Base-by-base conservation (phyloP, 2,888 invertebrate genomes). In the Smittia sp. region DNA sequence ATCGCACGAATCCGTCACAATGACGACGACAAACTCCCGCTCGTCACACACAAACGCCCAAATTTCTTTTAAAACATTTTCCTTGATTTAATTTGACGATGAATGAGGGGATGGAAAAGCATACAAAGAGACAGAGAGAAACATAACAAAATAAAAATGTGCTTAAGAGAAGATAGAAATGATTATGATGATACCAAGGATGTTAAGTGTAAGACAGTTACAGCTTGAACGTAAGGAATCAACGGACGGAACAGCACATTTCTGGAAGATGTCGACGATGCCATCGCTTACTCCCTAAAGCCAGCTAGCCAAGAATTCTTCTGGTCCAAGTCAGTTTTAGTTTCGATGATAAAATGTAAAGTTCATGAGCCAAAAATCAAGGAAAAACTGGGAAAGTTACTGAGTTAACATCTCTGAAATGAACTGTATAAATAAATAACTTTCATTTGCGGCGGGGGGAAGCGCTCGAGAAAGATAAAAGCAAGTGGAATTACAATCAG, bases 401-500 rank as follows among this genome's bases (percentile, higher is more conserved):
- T n/a, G n/a, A n/a, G n/a, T n/a, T n/a, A n/a, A n/a, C n/a, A n/a
- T n/a, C n/a, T n/a, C n/a, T n/a, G n/a, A n/a, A n/a, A n/a, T 32
- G 3, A 32, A 9, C 32, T 32, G 32, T 6, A 32, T n/a, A 46
- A 46, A 46, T 46, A 46, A 58, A 58, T 20, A 58, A 22, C 58
- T 20, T 22, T 58, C 7, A 58, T 58, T 58, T 58, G 20, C 18
- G 15, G 58, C 58, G 58, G 4, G 4, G 6, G 18, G 58, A n/a
- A n/a, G 15, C 46, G 46, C 15, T n/a, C 3, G 46, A 58, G 58
- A 58, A 4, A 58, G 58, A 58, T 58, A 4, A 58, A 18, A 58
- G 58, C 46, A 46, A 58, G 58, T 20, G 22, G 58, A 58, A 58
- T 58, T 58, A 58, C 18, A 58, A 58, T 58, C 58, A 58, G 9